Evolutionary conservation across 2,888 invertebrate species (phyloP).

Genomic region (Maniola hyperantus): DNA sequence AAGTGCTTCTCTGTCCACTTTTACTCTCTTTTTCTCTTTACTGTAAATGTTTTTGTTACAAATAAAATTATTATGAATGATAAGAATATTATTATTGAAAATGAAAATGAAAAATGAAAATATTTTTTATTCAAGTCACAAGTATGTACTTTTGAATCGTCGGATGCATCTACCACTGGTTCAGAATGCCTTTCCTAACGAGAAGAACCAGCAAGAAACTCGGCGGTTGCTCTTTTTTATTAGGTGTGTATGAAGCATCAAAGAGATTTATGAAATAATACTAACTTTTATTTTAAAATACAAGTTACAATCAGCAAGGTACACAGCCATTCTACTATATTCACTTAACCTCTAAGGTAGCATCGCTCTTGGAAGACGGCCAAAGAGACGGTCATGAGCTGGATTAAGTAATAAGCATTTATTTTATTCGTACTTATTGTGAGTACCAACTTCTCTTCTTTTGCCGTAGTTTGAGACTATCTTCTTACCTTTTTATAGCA

Average conservation of each 20-base stretch:
- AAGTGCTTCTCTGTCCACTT: no score
- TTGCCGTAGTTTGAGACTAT: neutral
- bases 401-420: constrained; percentile 12
- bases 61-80: no score
- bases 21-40: no score
- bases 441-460: neutral
- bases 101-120: no score
- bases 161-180: no score
- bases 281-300: constrained; percentile 43
- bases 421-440: constrained; percentile 2
- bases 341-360: constrained; percentile 68
- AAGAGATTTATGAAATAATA: constrained; percentile 24
- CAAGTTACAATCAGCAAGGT: constrained; percentile 68
- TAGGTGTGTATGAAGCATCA: neutral
- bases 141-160: no score
- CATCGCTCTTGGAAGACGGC: constrained; percentile 65
- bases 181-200: no score
- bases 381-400: constrained; percentile 52
- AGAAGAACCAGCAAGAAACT: no score
- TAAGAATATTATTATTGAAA: no score
- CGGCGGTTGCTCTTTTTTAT: no score
- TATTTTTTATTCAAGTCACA: no score
- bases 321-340: constrained; percentile 71
- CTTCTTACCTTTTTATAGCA: neutral
- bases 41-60: no score